Base-by-base conservation (phyloP, 2,113 vertebrate species). In the Oncorhynchus gorbuscha region DNA sequence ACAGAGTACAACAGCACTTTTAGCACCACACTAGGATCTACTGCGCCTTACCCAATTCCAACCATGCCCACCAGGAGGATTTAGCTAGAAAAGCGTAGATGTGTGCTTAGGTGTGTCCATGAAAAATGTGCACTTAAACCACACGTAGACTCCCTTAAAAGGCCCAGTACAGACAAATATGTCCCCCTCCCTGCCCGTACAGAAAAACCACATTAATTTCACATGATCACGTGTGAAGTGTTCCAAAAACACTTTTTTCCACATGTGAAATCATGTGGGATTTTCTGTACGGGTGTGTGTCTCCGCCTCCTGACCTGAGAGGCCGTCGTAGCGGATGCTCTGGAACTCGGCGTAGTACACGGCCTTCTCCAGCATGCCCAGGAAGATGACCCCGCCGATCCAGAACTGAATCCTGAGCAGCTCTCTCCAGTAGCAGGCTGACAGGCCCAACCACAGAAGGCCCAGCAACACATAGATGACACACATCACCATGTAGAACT, bases 311-410 rank as follows among this genome's bases (percentile, higher is more conserved):
- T 67, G 69, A 95, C 95, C 94, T 1, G 95, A 94, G 4, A 87
- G 1, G 2, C 95, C 95, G 5, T 94, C 88, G 45, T 90, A 92
- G 74, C 93, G 59, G 74, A 95, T 91, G 82, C 91, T 94, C 85
- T 95, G 95, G 69, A 93, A 95, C 86, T 95, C 94, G 0, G 92
- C 94, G 20, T 95, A 95, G 89, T 90, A 95, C 6, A 95, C 91
- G 0, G 94, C 94, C 64, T 95, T 95, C 90, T 95, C 95, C 86
- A 95, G 5, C 95, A 95, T 95, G n/a, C 95, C 95, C 62, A 95
- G 84, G 76, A 95, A 94, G 84, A 95, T 92, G 72, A 95, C 94
- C 1, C 93, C 94, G 0, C 94, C 94, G 30, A 95, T 95, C 95
- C 95, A 95, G 83, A 95, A 95, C 92, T 95, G 95, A 78, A 95